Percentiles rank a stretch among this genome's conserved stretches.
Evolutionary conservation across 2,797 vertebrate genomes (phyloP).

Genomic region (Odontamblyopus rebecca): DNA sequence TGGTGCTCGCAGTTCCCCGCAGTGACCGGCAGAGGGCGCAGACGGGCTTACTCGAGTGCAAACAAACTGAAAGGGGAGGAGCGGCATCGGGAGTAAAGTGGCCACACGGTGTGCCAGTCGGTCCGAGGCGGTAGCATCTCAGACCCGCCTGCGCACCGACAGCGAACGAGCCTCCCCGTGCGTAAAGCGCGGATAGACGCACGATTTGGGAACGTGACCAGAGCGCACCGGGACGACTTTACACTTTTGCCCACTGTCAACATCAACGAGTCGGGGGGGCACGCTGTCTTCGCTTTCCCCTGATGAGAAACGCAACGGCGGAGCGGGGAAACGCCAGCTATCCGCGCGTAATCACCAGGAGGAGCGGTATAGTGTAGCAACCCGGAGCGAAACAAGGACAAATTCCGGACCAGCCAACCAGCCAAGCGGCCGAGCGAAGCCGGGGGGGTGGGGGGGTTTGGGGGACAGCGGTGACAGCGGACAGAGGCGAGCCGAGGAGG

Average conservation of each 20-base stretch:
- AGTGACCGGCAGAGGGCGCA: conserved; percentile 64
- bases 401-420: not conserved
- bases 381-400: conserved; percentile 27
- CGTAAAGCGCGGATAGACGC: conserved; percentile 19
- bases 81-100: conserved; percentile 78
- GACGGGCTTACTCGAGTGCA: conserved; percentile 50
- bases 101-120: conserved; percentile 72
- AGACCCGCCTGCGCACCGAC: conserved; percentile 42
- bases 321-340: conserved; percentile 64
- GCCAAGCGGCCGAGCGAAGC: too few species aligned
- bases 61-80: conserved; percentile 75
- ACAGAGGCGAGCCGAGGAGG: conserved; percentile 59
- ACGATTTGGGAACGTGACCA: conserved; percentile 44
- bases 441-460: not conserved
- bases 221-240: conserved; percentile 31
- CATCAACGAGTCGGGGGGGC: conserved; percentile 28
- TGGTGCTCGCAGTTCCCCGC: conserved; percentile 21
- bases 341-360: conserved; percentile 63
- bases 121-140: conserved; percentile 60
- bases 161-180: conserved; percentile 43
- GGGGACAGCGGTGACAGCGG: too few species aligned
- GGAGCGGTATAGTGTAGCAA: conserved; percentile 43
- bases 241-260: conserved; percentile 31
- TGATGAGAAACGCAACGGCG: conserved; percentile 64
- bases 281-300: conserved; percentile 22